Conservation (phyloP, 2,888 invertebrate genomes). For the Meiosimyza platycephala region DNA sequence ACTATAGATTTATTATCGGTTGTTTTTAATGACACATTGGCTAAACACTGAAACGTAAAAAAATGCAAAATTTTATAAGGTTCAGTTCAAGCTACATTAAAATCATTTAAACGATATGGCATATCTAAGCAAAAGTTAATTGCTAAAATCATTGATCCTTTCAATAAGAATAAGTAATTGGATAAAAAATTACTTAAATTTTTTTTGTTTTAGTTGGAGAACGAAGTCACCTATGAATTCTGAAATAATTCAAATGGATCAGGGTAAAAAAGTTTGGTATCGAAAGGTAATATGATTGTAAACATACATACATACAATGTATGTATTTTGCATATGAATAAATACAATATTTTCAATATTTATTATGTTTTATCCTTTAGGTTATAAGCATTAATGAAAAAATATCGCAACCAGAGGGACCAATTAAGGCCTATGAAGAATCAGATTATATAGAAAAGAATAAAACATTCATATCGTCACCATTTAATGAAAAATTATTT, state of each 20-base stretch:
- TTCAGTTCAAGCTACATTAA: too few species aligned
- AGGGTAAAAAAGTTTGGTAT: background rate
- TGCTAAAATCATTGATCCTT: too few species aligned
- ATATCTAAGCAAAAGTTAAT: too few species aligned
- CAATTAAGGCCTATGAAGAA: conserved; percentile 31
- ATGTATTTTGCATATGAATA: background rate
- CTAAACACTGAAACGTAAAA: too few species aligned
- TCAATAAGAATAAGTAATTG: background rate
- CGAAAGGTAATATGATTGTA: conserved; percentile 13
- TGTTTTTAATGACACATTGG: too few species aligned
- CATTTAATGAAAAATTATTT: too few species aligned
- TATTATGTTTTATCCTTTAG: conserved; percentile 18
- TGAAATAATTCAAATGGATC: conserved; percentile 21
- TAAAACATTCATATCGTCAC: too few species aligned
- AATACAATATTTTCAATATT: background rate
- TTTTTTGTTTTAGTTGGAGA: conserved; percentile 11
- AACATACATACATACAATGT: too few species aligned
- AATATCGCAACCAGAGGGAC: conserved; percentile 47
- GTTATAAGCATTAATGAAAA: conserved; percentile 49
- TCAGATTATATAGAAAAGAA: too few species aligned
- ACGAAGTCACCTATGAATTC: background rate
- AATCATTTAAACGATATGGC: too few species aligned
- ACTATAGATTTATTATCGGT: too few species aligned
- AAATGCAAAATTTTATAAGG: too few species aligned
- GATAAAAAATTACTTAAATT: background rate